Conservation (phyloP, 64 coral and sea anemone genomes). For the Montipora sp. region DNA sequence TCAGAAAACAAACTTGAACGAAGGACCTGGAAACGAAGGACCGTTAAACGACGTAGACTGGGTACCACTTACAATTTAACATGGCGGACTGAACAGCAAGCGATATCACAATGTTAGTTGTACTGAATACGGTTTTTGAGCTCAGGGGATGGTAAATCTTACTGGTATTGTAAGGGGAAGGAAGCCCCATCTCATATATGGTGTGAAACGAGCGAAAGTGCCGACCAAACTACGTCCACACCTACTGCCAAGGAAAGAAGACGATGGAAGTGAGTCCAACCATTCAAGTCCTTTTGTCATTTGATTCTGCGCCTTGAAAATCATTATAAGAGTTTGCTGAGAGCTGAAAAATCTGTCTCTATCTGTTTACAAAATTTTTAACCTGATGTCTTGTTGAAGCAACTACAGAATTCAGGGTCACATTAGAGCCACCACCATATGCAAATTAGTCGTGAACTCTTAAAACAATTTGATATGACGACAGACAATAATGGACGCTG, state of each 20-base stretch:
- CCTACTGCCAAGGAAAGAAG: slow-evolving; percentile 68
- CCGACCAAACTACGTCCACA: slow-evolving; percentile 85
- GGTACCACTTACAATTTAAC: not conserved
- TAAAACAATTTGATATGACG: too few species aligned
- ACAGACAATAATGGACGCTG: too few species aligned
- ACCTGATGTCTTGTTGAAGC: too few species aligned
- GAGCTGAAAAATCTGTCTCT: not conserved
- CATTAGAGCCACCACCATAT: too few species aligned
- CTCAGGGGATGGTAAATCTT: slow-evolving; percentile 87
- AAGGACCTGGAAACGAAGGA: not conserved
- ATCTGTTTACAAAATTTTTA: not conserved
- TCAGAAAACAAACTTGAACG: too few species aligned
- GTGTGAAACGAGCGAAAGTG: slow-evolving; percentile 94
- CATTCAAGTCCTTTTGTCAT: not conserved
- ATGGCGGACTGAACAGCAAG: not conserved
- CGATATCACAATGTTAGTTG: not conserved
- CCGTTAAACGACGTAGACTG: not conserved
- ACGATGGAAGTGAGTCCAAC: slow-evolving; percentile 63
- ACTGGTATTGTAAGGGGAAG: slow-evolving; percentile 58
- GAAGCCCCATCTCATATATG: slow-evolving; percentile 89
- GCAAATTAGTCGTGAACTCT: too few species aligned
- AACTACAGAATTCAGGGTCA: too few species aligned
- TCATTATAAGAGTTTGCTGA: too few species aligned
- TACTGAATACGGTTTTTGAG: not conserved
- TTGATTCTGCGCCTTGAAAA: not conserved